These are phyloP conservation scores for Neosilurus hyrtlii DNA, from an alignment of 2,797 vertebrate species.

Conservation along the genomic window DNA sequence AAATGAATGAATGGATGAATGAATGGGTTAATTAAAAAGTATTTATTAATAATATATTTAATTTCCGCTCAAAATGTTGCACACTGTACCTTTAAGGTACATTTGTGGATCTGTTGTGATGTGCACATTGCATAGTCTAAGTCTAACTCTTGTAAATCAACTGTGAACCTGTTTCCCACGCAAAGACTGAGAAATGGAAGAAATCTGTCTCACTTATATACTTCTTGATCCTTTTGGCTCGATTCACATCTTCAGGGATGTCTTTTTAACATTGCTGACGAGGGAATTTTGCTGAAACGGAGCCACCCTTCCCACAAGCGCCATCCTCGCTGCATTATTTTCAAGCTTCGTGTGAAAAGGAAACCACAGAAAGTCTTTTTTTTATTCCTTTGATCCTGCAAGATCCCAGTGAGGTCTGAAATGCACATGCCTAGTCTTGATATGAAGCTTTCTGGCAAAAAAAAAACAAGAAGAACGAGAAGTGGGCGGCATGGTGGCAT, in stretches of 20 bases:
- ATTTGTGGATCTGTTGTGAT: background rate
- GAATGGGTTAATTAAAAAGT: too few species aligned
- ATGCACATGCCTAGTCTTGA: background rate
- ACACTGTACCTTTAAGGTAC: background rate
- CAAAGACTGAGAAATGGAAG: background rate
- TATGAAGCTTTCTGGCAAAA: background rate
- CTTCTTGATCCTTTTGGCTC: background rate
- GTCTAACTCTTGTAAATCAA: too few species aligned
- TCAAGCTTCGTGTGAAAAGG: background rate
- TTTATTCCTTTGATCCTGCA: background rate
- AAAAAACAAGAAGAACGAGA: background rate
- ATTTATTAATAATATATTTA: too few species aligned
- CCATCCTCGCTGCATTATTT: background rate
- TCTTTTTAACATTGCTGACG: background rate
- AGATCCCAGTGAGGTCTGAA: background rate
- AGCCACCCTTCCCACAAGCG: background rate
- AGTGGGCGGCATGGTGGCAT: too few species aligned
- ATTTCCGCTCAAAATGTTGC: too few species aligned
- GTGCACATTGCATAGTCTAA: background rate
- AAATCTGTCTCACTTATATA: background rate
- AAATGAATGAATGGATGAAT: too few species aligned
- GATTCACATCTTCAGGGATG: background rate
- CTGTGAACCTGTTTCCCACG: background rate
- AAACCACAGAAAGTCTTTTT: background rate
- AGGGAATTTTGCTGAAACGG: background rate